Conservation (phyloP, 1,140 invertebrate genomes). For the Anadara kagoshimensis region DNA sequence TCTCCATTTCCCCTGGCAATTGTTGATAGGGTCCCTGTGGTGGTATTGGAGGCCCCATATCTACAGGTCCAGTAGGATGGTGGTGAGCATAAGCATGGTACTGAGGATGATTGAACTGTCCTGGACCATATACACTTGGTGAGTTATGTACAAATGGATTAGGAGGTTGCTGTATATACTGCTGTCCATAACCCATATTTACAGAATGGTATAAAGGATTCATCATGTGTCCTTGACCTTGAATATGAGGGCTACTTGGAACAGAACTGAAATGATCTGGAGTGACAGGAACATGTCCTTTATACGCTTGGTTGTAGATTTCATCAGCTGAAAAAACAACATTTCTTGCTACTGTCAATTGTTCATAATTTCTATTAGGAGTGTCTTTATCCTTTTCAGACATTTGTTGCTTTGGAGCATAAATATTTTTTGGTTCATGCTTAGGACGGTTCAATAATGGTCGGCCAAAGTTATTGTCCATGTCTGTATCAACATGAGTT, state of each 20-base stretch:
- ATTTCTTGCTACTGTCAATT: slow-evolving; percentile 45
- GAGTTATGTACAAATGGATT: neutral
- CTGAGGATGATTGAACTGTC: neutral
- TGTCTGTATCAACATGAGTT: neutral
- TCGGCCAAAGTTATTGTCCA: slow-evolving; percentile 1
- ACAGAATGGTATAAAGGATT: too few relatives aligned
- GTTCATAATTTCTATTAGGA: slow-evolving; percentile 45
- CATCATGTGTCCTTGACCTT: neutral
- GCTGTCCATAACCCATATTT: neutral
- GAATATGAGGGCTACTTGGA: slow-evolving; percentile 11
- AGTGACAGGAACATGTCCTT: slow-evolving; percentile 3
- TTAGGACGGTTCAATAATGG: slow-evolving; percentile 35
- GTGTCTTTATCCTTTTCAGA: slow-evolving; percentile 10
- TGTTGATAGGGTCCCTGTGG: neutral
- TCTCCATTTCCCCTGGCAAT: neutral
- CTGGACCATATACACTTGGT: neutral
- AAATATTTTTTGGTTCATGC: slow-evolving; percentile 33
- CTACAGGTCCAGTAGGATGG: neutral
- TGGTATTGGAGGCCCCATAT: neutral
- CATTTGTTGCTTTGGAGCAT: slow-evolving; percentile 14
- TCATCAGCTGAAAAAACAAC: slow-evolving; percentile 59
- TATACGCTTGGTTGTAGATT: slow-evolving; percentile 62
- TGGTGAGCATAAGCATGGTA: neutral
- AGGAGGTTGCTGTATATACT: neutral
- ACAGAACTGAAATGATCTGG: neutral